phyloP scores from a whole-genome alignment of 2,888 invertebrate genomes.

The Ectemnius cavifrons region DNA sequence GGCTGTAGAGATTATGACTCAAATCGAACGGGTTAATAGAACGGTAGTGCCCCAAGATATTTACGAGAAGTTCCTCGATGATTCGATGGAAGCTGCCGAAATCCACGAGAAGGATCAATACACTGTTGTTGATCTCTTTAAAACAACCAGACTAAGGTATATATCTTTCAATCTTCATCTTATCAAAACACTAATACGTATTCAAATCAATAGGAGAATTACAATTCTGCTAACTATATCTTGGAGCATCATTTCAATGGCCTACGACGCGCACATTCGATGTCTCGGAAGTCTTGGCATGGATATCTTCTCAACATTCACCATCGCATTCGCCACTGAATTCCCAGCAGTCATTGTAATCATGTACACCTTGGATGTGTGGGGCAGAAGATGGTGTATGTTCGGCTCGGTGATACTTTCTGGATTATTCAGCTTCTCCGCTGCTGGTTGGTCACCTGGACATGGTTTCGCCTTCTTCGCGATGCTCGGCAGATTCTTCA shows the following conservation, averaged over 20 bases:
- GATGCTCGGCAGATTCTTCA: constrained; percentile 88
- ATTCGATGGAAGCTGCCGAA: constrained; percentile 17
- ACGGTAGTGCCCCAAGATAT: constrained; percentile 11
- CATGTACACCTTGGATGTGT: constrained; percentile 85
- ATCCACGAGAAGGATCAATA: background rate
- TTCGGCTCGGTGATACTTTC: constrained; percentile 29
- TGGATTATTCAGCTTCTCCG: constrained; percentile 21
- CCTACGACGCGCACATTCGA: constrained; percentile 91
- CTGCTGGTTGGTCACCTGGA: constrained; percentile 80
- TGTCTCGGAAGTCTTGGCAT: constrained; percentile 89
- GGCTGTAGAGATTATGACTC: constrained; percentile 21
- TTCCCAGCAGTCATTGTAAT: constrained; percentile 88
- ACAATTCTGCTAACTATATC: constrained; percentile 69
- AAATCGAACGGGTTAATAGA: constrained; percentile 26
- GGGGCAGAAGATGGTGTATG: constrained; percentile 86
- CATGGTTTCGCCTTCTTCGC: constrained; percentile 86
- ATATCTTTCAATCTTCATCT: background rate
- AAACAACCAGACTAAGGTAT: constrained; percentile 41
- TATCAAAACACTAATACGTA: background rate
- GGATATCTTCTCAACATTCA: constrained; percentile 89
- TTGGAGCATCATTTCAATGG: constrained; percentile 87
- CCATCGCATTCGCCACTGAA: constrained; percentile 88
- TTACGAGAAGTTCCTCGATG: constrained; percentile 24
- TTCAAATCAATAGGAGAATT: constrained; percentile 49
- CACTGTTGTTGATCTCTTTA: constrained; percentile 19